phyloP scores from a whole-genome alignment of 2,888 invertebrate genomes.

The Mystacides longicornis region DNA sequence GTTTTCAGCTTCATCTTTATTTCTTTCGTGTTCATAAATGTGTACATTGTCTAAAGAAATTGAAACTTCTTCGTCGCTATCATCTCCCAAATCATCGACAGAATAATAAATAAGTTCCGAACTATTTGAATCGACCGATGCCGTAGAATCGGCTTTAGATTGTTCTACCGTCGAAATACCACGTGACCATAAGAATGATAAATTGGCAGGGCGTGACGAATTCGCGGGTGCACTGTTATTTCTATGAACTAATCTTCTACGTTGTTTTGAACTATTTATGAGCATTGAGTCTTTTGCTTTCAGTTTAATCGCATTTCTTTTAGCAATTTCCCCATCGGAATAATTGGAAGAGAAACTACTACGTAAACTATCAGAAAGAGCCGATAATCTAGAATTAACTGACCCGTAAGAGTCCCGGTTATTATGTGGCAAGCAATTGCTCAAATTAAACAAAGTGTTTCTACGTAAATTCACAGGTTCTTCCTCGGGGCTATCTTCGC shows the following conservation, averaged over 20 bases:
- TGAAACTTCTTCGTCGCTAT: neutral
- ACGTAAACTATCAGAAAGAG: constrained; percentile 36
- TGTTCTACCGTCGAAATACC: neutral
- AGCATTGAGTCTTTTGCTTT: neutral
- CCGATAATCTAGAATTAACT: constrained; percentile 46
- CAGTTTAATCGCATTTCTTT: neutral
- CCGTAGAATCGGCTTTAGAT: neutral
- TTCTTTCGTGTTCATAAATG: neutral
- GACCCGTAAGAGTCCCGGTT: constrained; percentile 42
- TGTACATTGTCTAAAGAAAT: neutral
- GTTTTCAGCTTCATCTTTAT: neutral
- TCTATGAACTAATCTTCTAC: neutral
- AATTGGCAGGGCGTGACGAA: neutral
- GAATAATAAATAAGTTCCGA: neutral
- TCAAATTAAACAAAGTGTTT: neutral
- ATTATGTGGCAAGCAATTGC: neutral
- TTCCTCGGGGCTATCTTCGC: neutral
- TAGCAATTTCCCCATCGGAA: neutral
- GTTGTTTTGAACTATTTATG: neutral
- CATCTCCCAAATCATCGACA: neutral
- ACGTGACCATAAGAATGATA: neutral
- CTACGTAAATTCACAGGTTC: neutral
- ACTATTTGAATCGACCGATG: neutral
- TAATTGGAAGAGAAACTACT: constrained; percentile 31
- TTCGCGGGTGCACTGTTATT: neutral